phyloP scores from a whole-genome alignment of 2,888 invertebrate genomes.

The Hydrotaea diabolus region DNA sequence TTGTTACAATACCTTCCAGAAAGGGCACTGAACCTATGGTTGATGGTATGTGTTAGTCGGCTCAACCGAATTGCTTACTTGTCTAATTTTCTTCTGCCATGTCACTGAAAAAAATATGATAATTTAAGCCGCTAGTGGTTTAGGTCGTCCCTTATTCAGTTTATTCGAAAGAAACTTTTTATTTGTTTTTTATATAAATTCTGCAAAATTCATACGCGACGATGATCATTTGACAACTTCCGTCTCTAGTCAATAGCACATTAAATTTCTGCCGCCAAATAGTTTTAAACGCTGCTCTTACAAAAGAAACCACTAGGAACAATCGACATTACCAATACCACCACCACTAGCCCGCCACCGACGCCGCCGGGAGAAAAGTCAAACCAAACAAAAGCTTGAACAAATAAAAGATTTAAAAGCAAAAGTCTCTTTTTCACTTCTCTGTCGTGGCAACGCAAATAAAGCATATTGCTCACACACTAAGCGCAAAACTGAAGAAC shows the following conservation, averaged over 20 bases:
- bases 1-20: no score
- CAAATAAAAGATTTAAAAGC: not conserved
- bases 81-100: no score
- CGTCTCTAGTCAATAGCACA: not conserved
- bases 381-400: conserved; percentile 10
- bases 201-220: no score
- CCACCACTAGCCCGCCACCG: not conserved
- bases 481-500: not conserved
- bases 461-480: conserved; percentile 5
- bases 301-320: not conserved
- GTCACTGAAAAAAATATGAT: no score
- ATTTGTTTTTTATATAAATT: no score
- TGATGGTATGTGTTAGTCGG: no score
- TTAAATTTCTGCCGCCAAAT: not conserved
- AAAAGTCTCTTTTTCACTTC: conserved; percentile 8
- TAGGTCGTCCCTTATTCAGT: no score
- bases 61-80: no score
- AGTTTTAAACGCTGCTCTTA: not conserved
- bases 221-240: no score
- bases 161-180: no score
- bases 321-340: not conserved
- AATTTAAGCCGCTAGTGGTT: no score
- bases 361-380: not conserved
- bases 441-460: conserved; percentile 13
- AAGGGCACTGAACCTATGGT: no score